Evolutionary conservation across 1,140 invertebrate genomes (phyloP), one percentile per base, ranked within the genome.

Genomic region (Phenacoccus solenopsis): DNA sequence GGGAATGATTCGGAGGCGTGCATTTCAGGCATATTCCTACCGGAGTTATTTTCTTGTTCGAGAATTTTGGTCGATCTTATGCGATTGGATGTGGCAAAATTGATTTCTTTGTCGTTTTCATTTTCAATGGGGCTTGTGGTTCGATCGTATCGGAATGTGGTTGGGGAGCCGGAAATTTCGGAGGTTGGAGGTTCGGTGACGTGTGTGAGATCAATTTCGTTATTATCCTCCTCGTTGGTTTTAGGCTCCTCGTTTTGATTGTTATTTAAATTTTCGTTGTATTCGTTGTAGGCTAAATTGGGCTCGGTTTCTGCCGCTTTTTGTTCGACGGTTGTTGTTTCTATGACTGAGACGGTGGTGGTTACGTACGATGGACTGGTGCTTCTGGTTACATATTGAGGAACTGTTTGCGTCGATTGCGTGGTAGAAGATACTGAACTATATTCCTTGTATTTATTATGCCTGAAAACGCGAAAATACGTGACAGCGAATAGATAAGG

Each of bases 321-420:
- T n/a, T 70, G 32, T 38, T 56, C 28, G 25, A 35, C 35, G 21
- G 69, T 69, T 9, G 69, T 56, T 38, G 69, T 28, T 56, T 69
- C 69, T 22, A 64, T 5, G 35, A 68, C 57, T 38, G 56, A 12
- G 72, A 74, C 72, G 71, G 76, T 74, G 57, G 74, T 76, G 25
- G 77, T 82, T 72, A 79, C 80, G 73, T 82, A 82, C 75, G 83
- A 82, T 78, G 82, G 81, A 64, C 59, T 64, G 4, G 22, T 64
- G 25, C 12, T 64, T 25, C 59, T 64, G 25, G 20, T 20, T 64
- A 64, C 12, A 64, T 64, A 64, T 27, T 27, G 25, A 64, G 59
- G 59, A 64, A 64, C 59, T 10, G 77, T 81, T 80, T 71, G 82
- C 83, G 68, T 82, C 82, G n/a, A 73, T 71, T 64, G 72, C 74